Evolutionary conservation across 2,113 vertebrate species (phyloP), one percentile per base, ranked within the genome.

Genomic region (Ardeotis arabs): DNA sequence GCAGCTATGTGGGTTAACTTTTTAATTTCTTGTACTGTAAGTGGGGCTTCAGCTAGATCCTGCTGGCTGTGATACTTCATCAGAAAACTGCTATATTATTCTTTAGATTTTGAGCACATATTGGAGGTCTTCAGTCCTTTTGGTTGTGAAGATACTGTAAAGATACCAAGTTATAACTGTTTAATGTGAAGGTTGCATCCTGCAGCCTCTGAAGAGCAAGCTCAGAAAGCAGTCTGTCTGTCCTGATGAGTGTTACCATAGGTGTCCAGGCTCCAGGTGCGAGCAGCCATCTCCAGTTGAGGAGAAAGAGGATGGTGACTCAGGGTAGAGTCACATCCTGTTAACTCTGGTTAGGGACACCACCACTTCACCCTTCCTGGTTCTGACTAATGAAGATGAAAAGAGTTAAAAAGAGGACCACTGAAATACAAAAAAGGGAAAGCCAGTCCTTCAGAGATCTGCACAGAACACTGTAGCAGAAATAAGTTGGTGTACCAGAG

Each of bases 241-340:
- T 70, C 44, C 22, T 47, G 29, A 41, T 45, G 41, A 25, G 28
- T 23, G 8, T 67, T 81, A 33, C 27, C 3, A 0, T 22, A 62
- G 62, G 31, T 90, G 70, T 29, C 52, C 6, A 3, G 2, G 49
- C 13, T 41, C 31, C 59, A 87, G 63, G 83, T 89, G 84, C 2
- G 10, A 82, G 68, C 88, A 69, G 83, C 73, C 45, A 17, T 37
- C 79, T 80, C 37, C 62, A 14, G 0, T 5, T 28, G 25, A 50
- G 64, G 68, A 63, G 72, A 27, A 68, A 3, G 73, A 55, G 76
- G 80, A 39, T 19, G 87, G 31, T 95, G 95, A 95, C 80, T 95
- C 92, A 79, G 33, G 16, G 41, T 7, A 31, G 49, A 96, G 89
- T 96, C 87, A 91, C 15, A 20, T 96, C 94, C 95, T 85, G 84